Evolutionary conservation across 2,797 vertebrate species (phyloP).

Genomic region (Loriculus beryllinus): DNA sequence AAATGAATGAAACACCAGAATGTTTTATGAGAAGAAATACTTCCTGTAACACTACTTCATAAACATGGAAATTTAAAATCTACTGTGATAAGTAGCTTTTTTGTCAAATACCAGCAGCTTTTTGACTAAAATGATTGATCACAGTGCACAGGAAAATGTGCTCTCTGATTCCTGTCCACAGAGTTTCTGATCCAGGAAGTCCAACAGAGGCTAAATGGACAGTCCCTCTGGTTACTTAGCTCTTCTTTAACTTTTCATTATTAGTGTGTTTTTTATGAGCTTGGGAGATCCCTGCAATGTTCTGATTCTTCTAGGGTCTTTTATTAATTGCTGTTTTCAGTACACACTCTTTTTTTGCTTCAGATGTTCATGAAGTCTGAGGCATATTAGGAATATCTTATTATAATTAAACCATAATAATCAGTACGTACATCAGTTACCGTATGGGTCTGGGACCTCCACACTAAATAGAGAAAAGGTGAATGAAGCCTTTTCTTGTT

Average conservation of each 20-base stretch:
- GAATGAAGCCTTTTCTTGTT: not conserved
- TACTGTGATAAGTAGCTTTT: not conserved
- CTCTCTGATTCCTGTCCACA: not conserved
- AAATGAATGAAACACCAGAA: not conserved
- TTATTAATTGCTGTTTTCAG: conserved; percentile 9
- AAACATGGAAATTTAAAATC: not conserved
- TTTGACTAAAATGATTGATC: not conserved
- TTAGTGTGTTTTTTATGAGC: not conserved
- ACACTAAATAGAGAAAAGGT: not conserved
- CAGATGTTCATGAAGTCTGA: conserved; percentile 14
- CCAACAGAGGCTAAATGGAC: not conserved
- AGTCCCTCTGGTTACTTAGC: not conserved
- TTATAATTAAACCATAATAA: conserved; percentile 9
- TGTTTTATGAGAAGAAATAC: not conserved
- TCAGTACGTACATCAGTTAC: not conserved
- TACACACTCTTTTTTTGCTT: not conserved
- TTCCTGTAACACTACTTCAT: not conserved
- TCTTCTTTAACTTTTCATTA: not conserved
- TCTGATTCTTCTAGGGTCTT: not conserved
- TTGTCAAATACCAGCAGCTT: not conserved
- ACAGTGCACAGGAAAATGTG: not conserved
- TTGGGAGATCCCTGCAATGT: not conserved
- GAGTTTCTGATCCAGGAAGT: not conserved
- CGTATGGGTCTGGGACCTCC: not conserved
- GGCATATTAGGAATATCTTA: not conserved